Evolutionary conservation across 2,888 invertebrate species (phyloP).

Genomic region (Apodemia mormo): DNA sequence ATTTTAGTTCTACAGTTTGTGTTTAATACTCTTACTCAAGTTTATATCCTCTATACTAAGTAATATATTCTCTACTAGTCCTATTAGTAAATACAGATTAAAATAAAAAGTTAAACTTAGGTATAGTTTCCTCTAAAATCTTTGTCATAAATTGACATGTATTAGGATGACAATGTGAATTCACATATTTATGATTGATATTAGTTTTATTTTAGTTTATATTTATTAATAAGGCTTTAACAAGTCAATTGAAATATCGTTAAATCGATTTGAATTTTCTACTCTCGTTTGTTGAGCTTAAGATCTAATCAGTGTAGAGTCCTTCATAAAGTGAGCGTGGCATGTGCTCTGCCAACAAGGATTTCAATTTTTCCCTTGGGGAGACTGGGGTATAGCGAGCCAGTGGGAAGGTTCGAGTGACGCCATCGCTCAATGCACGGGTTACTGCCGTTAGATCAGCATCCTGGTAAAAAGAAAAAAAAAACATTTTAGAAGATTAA

Average conservation of each 20-base stretch:
- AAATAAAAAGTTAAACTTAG: too few relatives aligned
- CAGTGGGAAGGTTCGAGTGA: slow-evolving; percentile 91
- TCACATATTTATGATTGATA: too few relatives aligned
- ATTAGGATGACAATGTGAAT: too few relatives aligned
- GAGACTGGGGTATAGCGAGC: slow-evolving; percentile 92
- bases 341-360: slow-evolving; percentile 90
- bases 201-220: not conserved
- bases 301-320: slow-evolving; percentile 81
- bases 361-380: slow-evolving; percentile 89
- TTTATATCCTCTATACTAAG: not conserved
- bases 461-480: slow-evolving; percentile 70
- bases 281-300: not conserved
- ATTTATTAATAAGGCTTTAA: not conserved
- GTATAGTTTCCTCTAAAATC: too few relatives aligned
- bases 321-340: slow-evolving; percentile 91
- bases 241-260: not conserved
- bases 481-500: not conserved
- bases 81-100: not conserved
- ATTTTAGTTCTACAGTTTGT: too few relatives aligned
- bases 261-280: not conserved
- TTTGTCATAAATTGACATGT: not conserved
- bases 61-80: not conserved
- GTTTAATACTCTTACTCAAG: not conserved
- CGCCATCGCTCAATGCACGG: slow-evolving; percentile 88
- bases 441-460: slow-evolving; percentile 89